Percentiles rank a stretch among this genome's conserved stretches.
Evolutionary conservation across 2,888 invertebrate species (phyloP).

Genomic region (Sminthurides aquaticus): DNA sequence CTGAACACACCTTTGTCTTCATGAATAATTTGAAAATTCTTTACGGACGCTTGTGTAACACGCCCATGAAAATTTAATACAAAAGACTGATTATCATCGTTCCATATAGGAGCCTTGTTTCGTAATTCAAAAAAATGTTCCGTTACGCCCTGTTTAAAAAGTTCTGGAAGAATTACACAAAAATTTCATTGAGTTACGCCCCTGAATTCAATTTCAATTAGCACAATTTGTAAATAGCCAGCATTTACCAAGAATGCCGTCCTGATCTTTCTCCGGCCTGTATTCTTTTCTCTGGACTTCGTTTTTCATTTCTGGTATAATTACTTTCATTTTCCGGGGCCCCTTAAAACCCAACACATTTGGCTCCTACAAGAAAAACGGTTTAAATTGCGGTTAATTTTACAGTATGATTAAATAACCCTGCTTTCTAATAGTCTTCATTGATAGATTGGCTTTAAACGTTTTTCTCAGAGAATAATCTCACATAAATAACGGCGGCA

Average conservation of each 20-base stretch:
- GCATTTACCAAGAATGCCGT: conserved; percentile 69
- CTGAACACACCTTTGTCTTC: conserved; percentile 91
- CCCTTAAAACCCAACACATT: conserved; percentile 99
- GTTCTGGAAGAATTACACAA: conserved; percentile 8
- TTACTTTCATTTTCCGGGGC: conserved; percentile 96
- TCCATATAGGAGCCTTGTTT: conserved; percentile 99
- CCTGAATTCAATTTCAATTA: too few species aligned
- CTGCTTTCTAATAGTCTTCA: neutral
- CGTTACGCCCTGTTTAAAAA: conserved; percentile 52
- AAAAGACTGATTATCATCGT: conserved; percentile 97
- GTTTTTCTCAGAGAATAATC: neutral
- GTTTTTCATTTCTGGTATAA: conserved; percentile 91
- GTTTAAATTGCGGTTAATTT: neutral
- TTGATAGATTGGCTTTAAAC: neutral
- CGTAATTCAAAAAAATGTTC: conserved; percentile 85
- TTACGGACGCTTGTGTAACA: conserved; percentile 98
- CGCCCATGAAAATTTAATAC: conserved; percentile 98
- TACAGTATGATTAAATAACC: neutral
- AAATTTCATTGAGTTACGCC: neutral
- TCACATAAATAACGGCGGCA: conserved; percentile 83
- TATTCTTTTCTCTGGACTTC: conserved; percentile 81
- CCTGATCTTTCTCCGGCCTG: conserved; percentile 73
- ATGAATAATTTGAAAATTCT: conserved; percentile 98
- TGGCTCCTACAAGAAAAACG: conserved; percentile 64
- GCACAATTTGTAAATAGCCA: too few species aligned